These are phyloP conservation scores for Protobothrops flavoviridis DNA, from an alignment of 2,113 vertebrate species.

Conservation along the genomic window DNA sequence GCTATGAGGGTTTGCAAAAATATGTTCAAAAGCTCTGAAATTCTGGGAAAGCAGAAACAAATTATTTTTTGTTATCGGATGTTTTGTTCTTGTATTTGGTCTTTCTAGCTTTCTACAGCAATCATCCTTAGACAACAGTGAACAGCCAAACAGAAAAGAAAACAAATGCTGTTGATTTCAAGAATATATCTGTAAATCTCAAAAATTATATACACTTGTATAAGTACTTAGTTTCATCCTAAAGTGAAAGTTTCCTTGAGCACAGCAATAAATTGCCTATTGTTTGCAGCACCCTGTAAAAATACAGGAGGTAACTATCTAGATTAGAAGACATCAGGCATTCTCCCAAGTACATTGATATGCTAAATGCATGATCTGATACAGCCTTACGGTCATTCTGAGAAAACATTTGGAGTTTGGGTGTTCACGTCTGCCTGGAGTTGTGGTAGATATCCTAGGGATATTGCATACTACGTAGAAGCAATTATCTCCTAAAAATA, in stretches of 20 bases:
- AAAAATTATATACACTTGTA: not conserved
- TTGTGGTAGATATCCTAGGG: not conserved
- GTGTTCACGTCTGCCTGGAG: not conserved
- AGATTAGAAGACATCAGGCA: not conserved
- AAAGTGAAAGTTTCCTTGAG: not conserved
- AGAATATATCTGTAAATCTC: not conserved
- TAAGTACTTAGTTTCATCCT: not conserved
- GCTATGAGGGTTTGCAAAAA: not conserved
- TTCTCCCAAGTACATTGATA: not conserved
- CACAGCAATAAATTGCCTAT: not conserved
- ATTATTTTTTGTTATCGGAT: not conserved
- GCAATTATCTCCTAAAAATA: not conserved
- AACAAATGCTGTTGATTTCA: not conserved
- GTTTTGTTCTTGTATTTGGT: not conserved
- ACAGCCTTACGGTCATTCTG: not conserved
- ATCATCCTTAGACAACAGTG: not conserved
- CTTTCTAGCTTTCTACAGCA: slow-evolving; percentile 1
- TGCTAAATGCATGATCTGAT: not conserved
- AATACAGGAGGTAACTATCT: not conserved
- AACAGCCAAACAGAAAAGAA: not conserved
- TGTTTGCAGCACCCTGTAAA: not conserved
- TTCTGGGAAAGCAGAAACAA: not conserved
- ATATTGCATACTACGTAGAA: not conserved
- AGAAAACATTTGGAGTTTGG: not conserved
- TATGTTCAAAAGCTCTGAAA: not conserved